Conservation (phyloP, 2,797 vertebrate species). For the Alauda arvensis region DNA sequence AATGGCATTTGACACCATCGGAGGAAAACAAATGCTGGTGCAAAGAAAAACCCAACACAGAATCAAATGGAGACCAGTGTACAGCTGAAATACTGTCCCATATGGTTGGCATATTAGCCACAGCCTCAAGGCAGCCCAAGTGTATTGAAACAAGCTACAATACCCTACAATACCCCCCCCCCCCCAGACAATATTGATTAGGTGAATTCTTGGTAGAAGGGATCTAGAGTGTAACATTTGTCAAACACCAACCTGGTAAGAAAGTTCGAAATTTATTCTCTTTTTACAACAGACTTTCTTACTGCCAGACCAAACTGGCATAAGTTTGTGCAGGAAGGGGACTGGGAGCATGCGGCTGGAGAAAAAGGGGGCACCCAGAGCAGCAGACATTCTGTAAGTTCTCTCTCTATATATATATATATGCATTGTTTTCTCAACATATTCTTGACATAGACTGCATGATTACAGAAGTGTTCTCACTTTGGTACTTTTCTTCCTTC, state of each 20-base stretch:
- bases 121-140: not conserved
- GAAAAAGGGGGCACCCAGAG: not conserved
- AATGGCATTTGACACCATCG: not conserved
- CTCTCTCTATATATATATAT: not conserved
- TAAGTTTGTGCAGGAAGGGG: not conserved
- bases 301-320: not conserved
- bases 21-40: not conserved
- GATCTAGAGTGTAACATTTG: not conserved
- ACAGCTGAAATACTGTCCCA: not conserved
- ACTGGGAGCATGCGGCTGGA: not conserved
- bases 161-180: not conserved
- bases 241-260: not conserved
- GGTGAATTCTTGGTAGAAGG: not conserved
- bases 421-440: not conserved
- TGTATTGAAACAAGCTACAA: not conserved
- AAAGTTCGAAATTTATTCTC: not conserved
- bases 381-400: not conserved
- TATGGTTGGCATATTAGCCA: not conserved
- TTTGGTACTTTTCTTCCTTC: not conserved
- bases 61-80: not conserved
- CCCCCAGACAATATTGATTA: accelerated
- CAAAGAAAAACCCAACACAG: not conserved
- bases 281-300: not conserved
- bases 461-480: not conserved
- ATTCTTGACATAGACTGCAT: not conserved